Percentiles rank a stretch among this genome's conserved stretches.
Evolutionary conservation across 2,888 invertebrate genomes (phyloP).

Genomic region (Meiosimyza decipiens): DNA sequence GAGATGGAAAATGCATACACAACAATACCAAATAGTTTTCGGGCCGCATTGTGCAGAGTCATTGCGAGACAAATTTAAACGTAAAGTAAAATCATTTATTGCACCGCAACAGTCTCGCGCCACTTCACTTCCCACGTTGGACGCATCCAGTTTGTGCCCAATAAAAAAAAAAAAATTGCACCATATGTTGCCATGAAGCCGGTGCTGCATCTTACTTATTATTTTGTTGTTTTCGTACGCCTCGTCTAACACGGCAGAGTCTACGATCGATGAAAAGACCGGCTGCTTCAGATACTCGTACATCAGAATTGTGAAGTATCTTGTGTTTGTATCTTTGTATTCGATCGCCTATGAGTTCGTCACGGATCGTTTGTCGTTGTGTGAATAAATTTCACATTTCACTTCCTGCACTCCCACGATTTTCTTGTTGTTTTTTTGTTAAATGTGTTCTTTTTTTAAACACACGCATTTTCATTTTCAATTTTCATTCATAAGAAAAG

Average conservation of each 20-base stretch:
- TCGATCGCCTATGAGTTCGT: conserved; percentile 1
- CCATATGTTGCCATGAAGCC: conserved; percentile 20
- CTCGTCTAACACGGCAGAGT: background rate
- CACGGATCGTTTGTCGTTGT: conserved; percentile 26
- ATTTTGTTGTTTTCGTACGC: conserved; percentile 19
- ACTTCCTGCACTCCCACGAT: conserved; percentile 42
- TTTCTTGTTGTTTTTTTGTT: conserved; percentile 12
- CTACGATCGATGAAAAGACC: background rate
- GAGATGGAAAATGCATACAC: conserved; percentile 13
- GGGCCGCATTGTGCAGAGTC: too few species aligned
- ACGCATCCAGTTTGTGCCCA: background rate
- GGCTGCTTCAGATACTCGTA: background rate
- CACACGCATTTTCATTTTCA: conserved; percentile 29
- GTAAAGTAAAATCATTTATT: conserved; percentile 11
- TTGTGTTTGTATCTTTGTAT: background rate
- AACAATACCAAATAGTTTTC: too few species aligned
- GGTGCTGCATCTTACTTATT: conserved; percentile 45
- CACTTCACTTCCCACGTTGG: conserved; percentile 13
- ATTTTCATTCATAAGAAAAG: conserved; percentile 48
- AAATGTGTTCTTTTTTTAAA: conserved; percentile 14
- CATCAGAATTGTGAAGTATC: conserved; percentile 1
- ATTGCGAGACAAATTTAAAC: conserved; percentile 1
- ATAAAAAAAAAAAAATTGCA: background rate
- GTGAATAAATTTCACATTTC: conserved; percentile 52
- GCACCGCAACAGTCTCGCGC: conserved; percentile 6